Evolutionary conservation across 1,140 invertebrate species (phyloP).

Genomic region (Dendroctonus valens): DNA sequence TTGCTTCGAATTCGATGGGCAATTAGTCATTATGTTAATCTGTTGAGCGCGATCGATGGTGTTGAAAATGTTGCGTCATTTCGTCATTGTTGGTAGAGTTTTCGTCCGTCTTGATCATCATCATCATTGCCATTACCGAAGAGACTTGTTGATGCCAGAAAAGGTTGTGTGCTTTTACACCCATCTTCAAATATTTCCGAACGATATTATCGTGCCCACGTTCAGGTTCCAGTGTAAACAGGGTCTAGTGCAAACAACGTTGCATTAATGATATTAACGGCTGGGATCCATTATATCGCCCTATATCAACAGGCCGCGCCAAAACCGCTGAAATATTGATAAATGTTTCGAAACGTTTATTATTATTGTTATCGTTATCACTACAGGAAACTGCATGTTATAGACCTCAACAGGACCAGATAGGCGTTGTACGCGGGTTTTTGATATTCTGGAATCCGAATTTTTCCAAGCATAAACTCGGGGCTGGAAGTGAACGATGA

Average conservation of each 20-base stretch:
- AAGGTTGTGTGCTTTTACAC: neutral
- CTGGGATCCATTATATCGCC: conserved; percentile 1
- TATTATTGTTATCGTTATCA: conserved; percentile 6
- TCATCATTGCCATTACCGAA: no score
- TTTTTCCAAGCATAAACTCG: no score
- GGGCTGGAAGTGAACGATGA: no score
- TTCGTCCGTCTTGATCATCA: no score
- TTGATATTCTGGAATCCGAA: neutral
- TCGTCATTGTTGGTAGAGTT: no score
- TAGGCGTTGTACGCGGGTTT: no score
- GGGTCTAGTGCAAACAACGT: conserved; percentile 7
- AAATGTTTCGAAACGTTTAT: conserved; percentile 13
- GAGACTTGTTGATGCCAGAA: no score
- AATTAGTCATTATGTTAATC: no score
- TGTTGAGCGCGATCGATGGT: no score
- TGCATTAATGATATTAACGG: conserved; percentile 15
- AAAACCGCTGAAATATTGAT: conserved; percentile 8
- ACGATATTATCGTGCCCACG: neutral
- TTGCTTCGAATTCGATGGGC: no score
- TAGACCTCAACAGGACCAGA: neutral
- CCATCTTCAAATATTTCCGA: neutral
- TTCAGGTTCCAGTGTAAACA: conserved; percentile 6
- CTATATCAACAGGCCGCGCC: conserved; percentile 14
- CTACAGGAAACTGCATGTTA: conserved; percentile 11
- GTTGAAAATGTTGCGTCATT: no score